Percentiles rank a stretch among this genome's conserved stretches.
phyloP scores from a whole-genome alignment of 2,797 vertebrate species.

The Arnoldichthys spilopterus region DNA sequence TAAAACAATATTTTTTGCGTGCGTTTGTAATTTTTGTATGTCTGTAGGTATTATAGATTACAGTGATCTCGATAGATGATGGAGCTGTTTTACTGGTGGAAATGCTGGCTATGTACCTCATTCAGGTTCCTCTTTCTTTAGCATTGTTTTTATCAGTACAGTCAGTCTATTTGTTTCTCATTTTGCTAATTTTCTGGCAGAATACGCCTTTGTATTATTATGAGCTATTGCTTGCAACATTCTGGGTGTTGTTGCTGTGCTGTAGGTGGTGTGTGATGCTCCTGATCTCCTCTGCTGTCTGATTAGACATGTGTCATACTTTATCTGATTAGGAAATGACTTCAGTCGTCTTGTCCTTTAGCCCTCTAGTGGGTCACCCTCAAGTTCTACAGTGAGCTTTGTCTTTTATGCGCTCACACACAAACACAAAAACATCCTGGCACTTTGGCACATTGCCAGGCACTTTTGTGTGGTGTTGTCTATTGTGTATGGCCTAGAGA shows the following conservation, averaged over 20 bases:
- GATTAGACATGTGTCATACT: slow-evolving; percentile 50
- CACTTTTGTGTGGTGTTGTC: not conserved
- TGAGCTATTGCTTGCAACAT: not conserved
- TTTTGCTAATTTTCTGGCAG: not conserved
- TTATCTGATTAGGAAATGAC: slow-evolving; percentile 57
- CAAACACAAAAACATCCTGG: not conserved
- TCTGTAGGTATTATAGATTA: too few relatives aligned
- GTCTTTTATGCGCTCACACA: not conserved
- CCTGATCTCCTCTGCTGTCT: slow-evolving; percentile 46
- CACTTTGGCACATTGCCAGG: not conserved
- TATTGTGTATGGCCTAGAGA: not conserved
- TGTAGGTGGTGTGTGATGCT: not conserved
- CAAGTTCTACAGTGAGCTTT: not conserved
- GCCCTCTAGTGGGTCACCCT: slow-evolving; percentile 46
- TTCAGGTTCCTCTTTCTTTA: not conserved
- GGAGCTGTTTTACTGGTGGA: too few relatives aligned
- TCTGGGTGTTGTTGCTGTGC: not conserved
- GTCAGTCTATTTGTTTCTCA: not conserved
- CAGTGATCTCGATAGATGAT: too few relatives aligned
- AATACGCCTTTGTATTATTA: not conserved
- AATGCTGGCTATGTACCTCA: not conserved
- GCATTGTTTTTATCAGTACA: not conserved
- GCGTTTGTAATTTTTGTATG: too few relatives aligned
- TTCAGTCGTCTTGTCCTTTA: slow-evolving; percentile 38
- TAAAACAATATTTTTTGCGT: too few relatives aligned